Conservation (phyloP, 1,140 invertebrate species). For the Trissolcus basalis region DNA sequence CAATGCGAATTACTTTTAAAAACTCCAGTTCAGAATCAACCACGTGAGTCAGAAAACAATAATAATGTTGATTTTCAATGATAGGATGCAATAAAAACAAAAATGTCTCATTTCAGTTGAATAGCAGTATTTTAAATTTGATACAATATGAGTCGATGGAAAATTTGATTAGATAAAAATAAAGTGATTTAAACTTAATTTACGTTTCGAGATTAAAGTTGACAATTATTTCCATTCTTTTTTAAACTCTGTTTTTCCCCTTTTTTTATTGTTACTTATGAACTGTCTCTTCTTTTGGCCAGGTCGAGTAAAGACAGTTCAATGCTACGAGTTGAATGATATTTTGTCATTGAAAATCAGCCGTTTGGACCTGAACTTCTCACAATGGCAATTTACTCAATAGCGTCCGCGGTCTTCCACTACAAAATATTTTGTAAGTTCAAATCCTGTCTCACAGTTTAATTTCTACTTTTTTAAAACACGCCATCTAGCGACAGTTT, state of each 20-base stretch:
- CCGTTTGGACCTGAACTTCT: conserved; percentile 37
- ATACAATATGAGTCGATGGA: too few relatives aligned
- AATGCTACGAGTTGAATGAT: conserved; percentile 49
- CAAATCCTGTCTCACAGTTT: too few relatives aligned
- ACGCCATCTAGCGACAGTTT: too few relatives aligned
- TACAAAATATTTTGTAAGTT: conserved; percentile 57
- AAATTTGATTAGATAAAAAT: too few relatives aligned
- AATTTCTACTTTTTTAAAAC: conserved; percentile 6
- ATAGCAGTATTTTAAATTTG: too few relatives aligned
- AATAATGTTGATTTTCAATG: conserved; percentile 14
- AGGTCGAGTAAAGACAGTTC: conserved; percentile 42
- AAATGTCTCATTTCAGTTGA: too few relatives aligned
- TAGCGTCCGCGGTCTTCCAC: conserved; percentile 37
- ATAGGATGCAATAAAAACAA: too few relatives aligned
- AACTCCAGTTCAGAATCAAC: conserved; percentile 13
- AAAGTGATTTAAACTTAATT: too few relatives aligned
- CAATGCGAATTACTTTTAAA: conserved; percentile 1
- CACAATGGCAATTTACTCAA: conserved; percentile 48
- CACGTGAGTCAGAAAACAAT: conserved; percentile 19
- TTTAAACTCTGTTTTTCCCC: neutral
- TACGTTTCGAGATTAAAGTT: too few relatives aligned
- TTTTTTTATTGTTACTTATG: conserved; percentile 14
- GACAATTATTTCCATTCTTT: too few relatives aligned
- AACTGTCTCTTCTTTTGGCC: conserved; percentile 23
- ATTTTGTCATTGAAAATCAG: conserved; percentile 50